phyloP scores from a whole-genome alignment of 2,113 vertebrate genomes.

The Athene noctua region DNA sequence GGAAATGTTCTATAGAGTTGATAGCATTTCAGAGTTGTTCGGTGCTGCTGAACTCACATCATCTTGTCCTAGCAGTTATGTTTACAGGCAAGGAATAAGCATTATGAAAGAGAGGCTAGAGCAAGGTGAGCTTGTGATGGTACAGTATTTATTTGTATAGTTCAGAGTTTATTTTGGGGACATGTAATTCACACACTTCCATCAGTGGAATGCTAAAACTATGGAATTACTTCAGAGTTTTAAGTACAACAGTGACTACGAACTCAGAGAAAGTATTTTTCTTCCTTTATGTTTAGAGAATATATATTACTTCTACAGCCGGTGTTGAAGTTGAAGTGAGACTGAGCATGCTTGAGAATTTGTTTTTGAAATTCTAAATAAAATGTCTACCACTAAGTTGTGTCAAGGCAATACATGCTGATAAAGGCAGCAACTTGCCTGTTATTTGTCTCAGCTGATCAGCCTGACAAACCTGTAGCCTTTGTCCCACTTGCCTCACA shows the following conservation, averaged over 20 bases:
- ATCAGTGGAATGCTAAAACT: not conserved
- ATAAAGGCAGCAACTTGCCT: not conserved
- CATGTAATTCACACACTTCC: not conserved
- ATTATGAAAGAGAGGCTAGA: not conserved
- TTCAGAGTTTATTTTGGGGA: not conserved
- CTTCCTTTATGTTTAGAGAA: not conserved
- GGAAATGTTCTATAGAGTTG: not conserved
- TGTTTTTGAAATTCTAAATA: not conserved
- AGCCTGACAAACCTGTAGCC: not conserved
- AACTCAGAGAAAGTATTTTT: not conserved
- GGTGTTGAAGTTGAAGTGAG: not conserved
- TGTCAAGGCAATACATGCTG: not conserved
- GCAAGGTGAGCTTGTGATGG: not conserved
- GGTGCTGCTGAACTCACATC: not conserved
- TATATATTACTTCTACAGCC: not conserved
- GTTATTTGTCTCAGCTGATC: not conserved
- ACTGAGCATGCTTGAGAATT: not conserved
- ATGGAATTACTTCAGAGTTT: not conserved
- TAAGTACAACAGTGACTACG: not conserved
- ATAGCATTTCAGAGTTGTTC: not conserved
- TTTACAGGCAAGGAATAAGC: not conserved
- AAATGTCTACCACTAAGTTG: not conserved
- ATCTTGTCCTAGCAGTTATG: not conserved
- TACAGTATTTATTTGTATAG: not conserved
- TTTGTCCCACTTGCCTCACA: not conserved